Evolutionary conservation across 1,140 invertebrate species (phyloP).

Genomic region (Sminthurides bifidus): DNA sequence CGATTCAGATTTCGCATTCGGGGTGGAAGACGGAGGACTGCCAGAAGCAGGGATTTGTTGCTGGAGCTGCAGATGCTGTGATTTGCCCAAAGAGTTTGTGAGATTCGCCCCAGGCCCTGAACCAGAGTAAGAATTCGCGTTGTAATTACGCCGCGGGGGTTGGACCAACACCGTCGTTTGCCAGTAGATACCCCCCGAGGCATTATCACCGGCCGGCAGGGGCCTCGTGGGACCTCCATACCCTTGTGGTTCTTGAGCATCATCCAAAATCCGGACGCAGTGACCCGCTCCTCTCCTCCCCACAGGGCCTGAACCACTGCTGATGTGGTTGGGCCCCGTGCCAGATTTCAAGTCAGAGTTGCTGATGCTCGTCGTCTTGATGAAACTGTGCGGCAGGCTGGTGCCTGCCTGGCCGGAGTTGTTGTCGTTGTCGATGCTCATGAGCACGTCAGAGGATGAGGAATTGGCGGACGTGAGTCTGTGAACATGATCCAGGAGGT

Average conservation of each 20-base stretch:
- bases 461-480: too few species aligned
- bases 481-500: constrained; percentile 5
- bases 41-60: too few species aligned
- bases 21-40: too few species aligned
- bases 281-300: not conserved
- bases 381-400: too few species aligned
- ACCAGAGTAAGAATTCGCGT: not conserved
- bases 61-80: not conserved
- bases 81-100: not conserved
- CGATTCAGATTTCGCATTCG: constrained; percentile 14
- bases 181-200: constrained; percentile 16
- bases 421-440: too few species aligned
- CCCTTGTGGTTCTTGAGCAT: not conserved
- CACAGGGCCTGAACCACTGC: too few species aligned
- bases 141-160: constrained; percentile 11
- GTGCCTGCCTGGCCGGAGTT: too few species aligned
- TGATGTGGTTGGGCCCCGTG: too few species aligned
- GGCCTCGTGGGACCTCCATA: not conserved
- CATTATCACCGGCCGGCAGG: not conserved
- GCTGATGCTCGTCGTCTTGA: too few species aligned
- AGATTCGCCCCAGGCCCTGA: not conserved
- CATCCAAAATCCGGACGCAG: constrained; percentile 10
- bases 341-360: too few species aligned
- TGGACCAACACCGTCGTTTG: constrained; percentile 25
- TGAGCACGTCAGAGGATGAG: too few species aligned